These are phyloP conservation scores for Larimichthys crocea DNA, from an alignment of 2,113 vertebrate genomes.

Conservation along the genomic window DNA sequence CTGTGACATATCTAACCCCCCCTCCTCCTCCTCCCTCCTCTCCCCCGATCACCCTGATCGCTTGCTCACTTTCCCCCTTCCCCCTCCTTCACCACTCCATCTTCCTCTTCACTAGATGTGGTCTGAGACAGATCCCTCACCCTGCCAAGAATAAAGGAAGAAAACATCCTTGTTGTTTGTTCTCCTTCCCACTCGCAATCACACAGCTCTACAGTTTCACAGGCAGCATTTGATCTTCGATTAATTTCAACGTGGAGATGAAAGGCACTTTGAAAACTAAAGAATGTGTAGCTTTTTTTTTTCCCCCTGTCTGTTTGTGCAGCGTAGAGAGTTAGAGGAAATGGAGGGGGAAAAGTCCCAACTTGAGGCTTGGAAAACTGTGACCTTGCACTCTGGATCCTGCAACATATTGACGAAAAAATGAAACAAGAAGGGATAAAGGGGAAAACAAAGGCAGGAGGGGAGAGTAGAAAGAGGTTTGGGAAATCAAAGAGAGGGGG, in stretches of 20 bases:
- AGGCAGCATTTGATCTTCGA: neutral
- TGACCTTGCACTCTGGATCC: conserved; percentile 73
- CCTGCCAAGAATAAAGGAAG: conserved; percentile 30
- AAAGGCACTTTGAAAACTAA: conserved; percentile 18
- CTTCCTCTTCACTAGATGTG: conserved; percentile 53
- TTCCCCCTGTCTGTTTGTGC: neutral
- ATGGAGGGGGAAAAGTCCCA: conserved; percentile 51
- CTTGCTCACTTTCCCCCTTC: too few relatives aligned
- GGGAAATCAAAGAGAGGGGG: conserved; percentile 33
- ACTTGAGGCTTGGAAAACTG: conserved; percentile 70
- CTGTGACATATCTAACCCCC: conserved; percentile 29
- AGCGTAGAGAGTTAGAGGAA: conserved; percentile 47
- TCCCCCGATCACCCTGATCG: neutral
- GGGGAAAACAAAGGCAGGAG: conserved; percentile 8
- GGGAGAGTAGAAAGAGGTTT: neutral
- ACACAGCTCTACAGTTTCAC: conserved; percentile 4
- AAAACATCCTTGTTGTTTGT: conserved; percentile 43
- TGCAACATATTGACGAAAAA: conserved; percentile 51
- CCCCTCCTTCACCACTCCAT: conserved; percentile 8
- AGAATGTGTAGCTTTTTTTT: conserved; percentile 22
- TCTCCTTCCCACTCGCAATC: conserved; percentile 41
- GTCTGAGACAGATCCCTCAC: conserved; percentile 34
- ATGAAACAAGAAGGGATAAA: conserved; percentile 19
- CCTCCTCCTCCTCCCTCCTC: too few relatives aligned
- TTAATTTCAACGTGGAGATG: conserved; percentile 17